A percentile compares a stretch with the other conserved stretches of the same genome.
Evolutionary conservation across 2,113 vertebrate genomes (phyloP).

Genomic region (Nansenia antarctica): DNA sequence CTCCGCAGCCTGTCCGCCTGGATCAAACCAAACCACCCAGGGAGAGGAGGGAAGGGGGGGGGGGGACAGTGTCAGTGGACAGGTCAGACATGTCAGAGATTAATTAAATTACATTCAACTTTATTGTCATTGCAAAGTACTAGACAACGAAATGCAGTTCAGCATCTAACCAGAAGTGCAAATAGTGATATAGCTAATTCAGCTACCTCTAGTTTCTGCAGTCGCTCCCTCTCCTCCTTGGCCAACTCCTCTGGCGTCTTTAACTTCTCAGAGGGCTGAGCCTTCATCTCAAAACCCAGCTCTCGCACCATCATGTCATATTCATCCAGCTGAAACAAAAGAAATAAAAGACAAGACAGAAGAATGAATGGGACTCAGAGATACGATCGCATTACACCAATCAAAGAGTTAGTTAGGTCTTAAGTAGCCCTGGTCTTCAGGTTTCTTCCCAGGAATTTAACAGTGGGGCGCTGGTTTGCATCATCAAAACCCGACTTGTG

Average conservation of each 20-base stretch:
- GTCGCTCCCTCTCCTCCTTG: conserved; percentile 81
- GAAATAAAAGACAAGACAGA: background rate
- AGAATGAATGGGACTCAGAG: background rate
- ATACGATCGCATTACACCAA: too few species aligned
- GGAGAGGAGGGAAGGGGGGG: background rate
- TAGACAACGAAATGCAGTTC: too few species aligned
- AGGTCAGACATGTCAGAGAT: background rate
- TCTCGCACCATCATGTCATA: conserved; percentile 94
- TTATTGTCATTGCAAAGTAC: too few species aligned
- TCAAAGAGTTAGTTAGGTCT: too few species aligned
- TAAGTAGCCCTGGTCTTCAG: too few species aligned
- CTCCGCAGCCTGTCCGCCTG: conserved; percentile 89
- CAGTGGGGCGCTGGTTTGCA: too few species aligned
- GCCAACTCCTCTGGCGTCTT: conserved; percentile 91
- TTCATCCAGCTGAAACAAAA: conserved; percentile 78
- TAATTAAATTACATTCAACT: too few species aligned
- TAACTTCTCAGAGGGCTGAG: conserved; percentile 88
- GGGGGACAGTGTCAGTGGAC: background rate
- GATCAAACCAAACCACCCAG: background rate
- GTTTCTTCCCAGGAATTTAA: too few species aligned
- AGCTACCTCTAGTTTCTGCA: conserved; percentile 89
- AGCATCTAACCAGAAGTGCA: too few species aligned
- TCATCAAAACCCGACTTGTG: too few species aligned
- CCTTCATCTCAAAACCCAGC: conserved; percentile 97
- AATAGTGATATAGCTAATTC: too few species aligned